A percentile compares a stretch with the other conserved stretches of the same genome.
These are phyloP conservation scores for Drosophila paranaensis DNA, from an alignment of 2,888 invertebrate species.

Conservation along the genomic window DNA sequence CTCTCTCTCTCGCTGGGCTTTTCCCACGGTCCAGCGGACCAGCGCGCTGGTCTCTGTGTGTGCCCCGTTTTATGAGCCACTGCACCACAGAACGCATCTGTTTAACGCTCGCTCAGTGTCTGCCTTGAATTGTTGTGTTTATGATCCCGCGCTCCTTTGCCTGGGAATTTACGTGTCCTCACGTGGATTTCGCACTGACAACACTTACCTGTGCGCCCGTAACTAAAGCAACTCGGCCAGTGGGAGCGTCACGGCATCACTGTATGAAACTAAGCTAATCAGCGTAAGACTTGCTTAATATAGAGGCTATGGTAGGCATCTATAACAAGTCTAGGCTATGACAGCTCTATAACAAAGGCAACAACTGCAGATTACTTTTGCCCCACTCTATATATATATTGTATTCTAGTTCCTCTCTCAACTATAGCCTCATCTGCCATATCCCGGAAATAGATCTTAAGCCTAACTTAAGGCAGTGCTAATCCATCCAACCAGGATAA, in stretches of 20 bases:
- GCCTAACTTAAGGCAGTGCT: background rate
- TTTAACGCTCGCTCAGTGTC: conserved; percentile 39
- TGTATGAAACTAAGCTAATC: too few relatives aligned
- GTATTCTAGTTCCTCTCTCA: too few relatives aligned
- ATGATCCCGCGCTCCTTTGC: conserved; percentile 22
- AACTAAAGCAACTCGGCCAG: background rate
- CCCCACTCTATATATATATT: too few relatives aligned
- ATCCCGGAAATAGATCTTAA: background rate
- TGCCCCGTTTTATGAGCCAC: conserved; percentile 58
- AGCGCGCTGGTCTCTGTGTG: background rate
- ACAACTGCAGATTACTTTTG: too few relatives aligned
- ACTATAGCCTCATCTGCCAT: background rate
- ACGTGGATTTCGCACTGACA: background rate
- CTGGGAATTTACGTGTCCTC: conserved; percentile 66
- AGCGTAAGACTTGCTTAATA: too few relatives aligned
- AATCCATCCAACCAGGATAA: background rate
- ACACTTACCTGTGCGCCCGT: background rate
- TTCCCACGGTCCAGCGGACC: conserved; percentile 66
- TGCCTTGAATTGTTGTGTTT: conserved; percentile 3
- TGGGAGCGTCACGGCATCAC: too few relatives aligned
- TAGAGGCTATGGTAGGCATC: too few relatives aligned
- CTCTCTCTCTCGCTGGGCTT: conserved; percentile 46
- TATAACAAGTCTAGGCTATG: too few relatives aligned
- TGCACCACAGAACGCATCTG: conserved; percentile 48
- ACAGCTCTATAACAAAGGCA: too few relatives aligned